Base-by-base conservation (phyloP, 1,140 invertebrate species). In the Brachionus paranguensis region DNA sequence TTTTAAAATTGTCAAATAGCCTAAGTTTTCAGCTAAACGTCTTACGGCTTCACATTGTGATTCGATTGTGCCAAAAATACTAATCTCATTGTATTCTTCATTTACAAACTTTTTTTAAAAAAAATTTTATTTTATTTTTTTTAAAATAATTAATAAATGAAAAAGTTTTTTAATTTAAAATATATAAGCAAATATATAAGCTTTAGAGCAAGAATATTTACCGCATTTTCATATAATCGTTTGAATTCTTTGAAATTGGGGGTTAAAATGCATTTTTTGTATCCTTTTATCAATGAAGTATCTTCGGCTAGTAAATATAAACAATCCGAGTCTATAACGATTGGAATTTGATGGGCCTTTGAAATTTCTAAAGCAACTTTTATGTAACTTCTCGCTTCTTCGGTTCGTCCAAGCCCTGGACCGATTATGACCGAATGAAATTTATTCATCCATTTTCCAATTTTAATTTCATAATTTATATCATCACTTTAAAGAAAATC, bases 221-320 rank as follows among this genome's bases (percentile, higher is more conserved):
- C 89, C 76, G 92, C 87, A 85, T 89, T 89, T 84, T 90, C 87
- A 85, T 93, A 93, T 4, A 98, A 89, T 84, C 94, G 91, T 55
- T 92, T 91, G 88, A 96, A 97, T 91, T 99, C 97, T 81, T 95
- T 93, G 37, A 92, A 92, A 90, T 99, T 99, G 7, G 97, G 97
- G 0, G 97, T 99, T 4, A 99, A 89, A 86, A 99, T 93, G 0
- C 86, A 93, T 91, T 85, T 92, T 47, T 92, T 90, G 88, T 97
- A 96, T 85, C 93, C 92, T 85, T 91, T 91, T 3, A 99, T 90
- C 2, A 96, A 85, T 3, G 93, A 91, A 27, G 93, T 92, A 86
- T 94, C 92, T 87, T 95, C 90, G 68, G 92, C 93, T 12, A 98
- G 88, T 65, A 97, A 90, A 88, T 93, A 95, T 1, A 99, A 87